Conservation (phyloP, 2,888 invertebrate genomes). For the Tetrapedia diversipes region DNA sequence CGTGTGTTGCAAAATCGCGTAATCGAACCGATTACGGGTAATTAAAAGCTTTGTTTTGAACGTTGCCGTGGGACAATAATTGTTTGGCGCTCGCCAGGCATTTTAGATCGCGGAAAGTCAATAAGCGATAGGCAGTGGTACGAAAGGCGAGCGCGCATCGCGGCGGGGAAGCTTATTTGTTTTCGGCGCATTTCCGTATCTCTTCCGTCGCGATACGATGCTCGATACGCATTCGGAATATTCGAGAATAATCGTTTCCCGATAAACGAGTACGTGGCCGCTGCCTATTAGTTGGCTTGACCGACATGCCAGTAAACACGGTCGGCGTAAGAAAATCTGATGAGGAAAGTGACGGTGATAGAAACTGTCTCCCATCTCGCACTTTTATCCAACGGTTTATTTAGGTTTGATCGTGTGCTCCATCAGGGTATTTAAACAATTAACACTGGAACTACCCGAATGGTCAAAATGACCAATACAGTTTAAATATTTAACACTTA, state of each 20-base stretch:
- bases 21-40: neutral
- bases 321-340: conserved; percentile 27
- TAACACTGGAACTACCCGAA: too few species aligned
- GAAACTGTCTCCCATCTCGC: neutral
- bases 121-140: too few species aligned
- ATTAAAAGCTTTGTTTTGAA: conserved; percentile 5
- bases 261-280: conserved; percentile 59
- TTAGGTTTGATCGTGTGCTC: too few species aligned
- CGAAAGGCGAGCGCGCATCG: too few species aligned
- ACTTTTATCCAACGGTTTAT: neutral
- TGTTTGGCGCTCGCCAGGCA: neutral
- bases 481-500: too few species aligned
- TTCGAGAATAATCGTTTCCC: conserved; percentile 63
- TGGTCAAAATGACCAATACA: too few species aligned
- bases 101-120: conserved; percentile 18
- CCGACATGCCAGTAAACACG: conserved; percentile 26
- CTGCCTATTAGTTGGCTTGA: conserved; percentile 53
- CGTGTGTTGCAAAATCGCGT: neutral
- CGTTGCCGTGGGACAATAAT: neutral
- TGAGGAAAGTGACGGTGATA: too few species aligned
- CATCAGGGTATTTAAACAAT: too few species aligned
- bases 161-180: conserved; percentile 34
- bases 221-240: conserved; percentile 57
- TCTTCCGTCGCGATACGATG: conserved; percentile 39
- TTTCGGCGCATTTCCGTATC: conserved; percentile 53